Base-by-base conservation (phyloP, 2,797 vertebrate species). In the Bovichtus variegatus region DNA sequence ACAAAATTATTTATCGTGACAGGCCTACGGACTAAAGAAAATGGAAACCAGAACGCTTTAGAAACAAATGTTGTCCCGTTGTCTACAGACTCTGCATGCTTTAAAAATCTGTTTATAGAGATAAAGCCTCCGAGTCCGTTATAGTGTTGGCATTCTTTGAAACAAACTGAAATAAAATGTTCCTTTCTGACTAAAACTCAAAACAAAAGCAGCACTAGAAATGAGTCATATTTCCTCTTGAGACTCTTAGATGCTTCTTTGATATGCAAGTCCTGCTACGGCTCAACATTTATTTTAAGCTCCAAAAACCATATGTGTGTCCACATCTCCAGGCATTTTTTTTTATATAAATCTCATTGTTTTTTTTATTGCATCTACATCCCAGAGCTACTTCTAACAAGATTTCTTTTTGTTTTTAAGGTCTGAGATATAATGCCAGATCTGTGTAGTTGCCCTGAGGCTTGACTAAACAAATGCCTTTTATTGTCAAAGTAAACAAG, bases 261-360 rank as follows among this genome's bases (percentile, higher is more conserved):
- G 43, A 82, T 68, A 43, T 36, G 41, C 11, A 21, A 69, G 23
- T 41, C 2, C 12, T 36, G 25, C 74, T 71, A 23, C 43, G 31
- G 46, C 53, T 71, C 54, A 34, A n/a, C 27, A 6, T 47, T 62
- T 75, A 67, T 82, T 78, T 46, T 59, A 51, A 81, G 50, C 25
- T 63, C 21, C 0, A 19, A 9, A n/a, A 51, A 60, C 21, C 38
- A 23, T 9, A 44, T 12, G 27, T 4, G 43, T 10, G 34, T 43
- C 49, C 9, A 41, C n/a, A 34, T 50, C 47, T 63, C 21, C 8
- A 50, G 49, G 43, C 34, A 25, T 15, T 15, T 66, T 29, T 36
- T 38, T 21, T 59, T 60, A 54, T 10, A 57, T 40, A 55, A 36
- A 40, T 18, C 13, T 40, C 18, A 57, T 18, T 2, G 38, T 27